Evolutionary conservation across 1,140 invertebrate species (phyloP), one percentile per base, ranked within the genome.

Genomic region (Drosophila mayri): DNA sequence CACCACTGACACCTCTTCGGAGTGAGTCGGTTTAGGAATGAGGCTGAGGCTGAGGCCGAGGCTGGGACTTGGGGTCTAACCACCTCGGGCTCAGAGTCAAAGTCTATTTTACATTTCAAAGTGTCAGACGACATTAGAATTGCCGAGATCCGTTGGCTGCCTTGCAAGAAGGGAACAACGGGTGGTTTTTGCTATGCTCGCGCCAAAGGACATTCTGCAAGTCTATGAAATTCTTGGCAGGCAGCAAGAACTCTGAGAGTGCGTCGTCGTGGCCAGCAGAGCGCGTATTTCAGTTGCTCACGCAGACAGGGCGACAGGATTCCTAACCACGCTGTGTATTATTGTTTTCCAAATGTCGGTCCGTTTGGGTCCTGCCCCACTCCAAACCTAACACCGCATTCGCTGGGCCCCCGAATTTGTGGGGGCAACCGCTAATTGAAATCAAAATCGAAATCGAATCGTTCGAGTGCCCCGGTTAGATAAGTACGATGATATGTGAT

Each of bases 51-150:
- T 14, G 20, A 6, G 3, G 2, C 2, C 1, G 3, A 10, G 11
- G 4, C 12, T 9, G 14, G 0, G 9, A 14, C 8, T 22, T 8
- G 12, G 20, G 22, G 6, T 25, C 18, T 10, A 38, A 47, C 46
- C 49, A 38, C 49, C 65, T 37, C 52, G 35, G 44, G 52, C 66
- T 35, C 66, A 41, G n/a, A 63, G 71, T 55, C 71, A 74, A 74
- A 74, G 71, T 74, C 71, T 74, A 74, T 74, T 74, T 74, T 74
- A 55, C 71, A 74, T 74, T 74, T 74, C 71, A 74, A 74, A 74
- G 71, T 74, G 71, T 74, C 70, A 74, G 62, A 59, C 54, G 54
- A 35, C 72, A 76, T 76, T 76, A 58, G 73, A 59, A 76, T 38
- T 50, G 38, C 5, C 43, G 43, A n/a, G 67, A 54, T 57, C 35